phyloP scores from a whole-genome alignment of 2,797 vertebrate genomes.

The Chaunax sp. region DNA sequence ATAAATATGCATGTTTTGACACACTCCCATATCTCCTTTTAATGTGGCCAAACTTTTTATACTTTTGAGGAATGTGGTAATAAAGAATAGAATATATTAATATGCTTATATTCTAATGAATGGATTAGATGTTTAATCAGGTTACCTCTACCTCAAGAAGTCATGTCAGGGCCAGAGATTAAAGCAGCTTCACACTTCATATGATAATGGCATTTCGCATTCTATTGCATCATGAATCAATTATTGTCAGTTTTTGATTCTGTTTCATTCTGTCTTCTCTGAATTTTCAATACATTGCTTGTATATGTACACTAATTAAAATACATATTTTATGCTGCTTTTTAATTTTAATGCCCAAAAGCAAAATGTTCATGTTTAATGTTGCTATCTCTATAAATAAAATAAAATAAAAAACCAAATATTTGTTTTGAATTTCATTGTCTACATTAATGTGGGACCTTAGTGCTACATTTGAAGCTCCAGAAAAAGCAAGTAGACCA shows the following conservation, averaged over 20 bases:
- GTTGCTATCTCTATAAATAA: conserved; percentile 38
- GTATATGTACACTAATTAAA: conserved; percentile 5
- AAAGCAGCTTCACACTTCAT: conserved; percentile 45
- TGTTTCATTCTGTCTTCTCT: background rate
- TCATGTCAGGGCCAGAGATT: conserved; percentile 11
- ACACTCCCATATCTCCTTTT: background rate
- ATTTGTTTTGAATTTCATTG: conserved; percentile 15
- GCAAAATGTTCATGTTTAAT: conserved; percentile 14
- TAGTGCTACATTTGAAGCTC: background rate
- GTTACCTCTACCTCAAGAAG: conserved; percentile 40
- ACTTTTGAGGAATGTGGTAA: conserved; percentile 9
- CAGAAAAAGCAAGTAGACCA: background rate
- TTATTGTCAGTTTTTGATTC: background rate
- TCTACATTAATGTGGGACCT: background rate
- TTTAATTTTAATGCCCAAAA: conserved; percentile 30
- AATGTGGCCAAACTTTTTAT: conserved; percentile 34
- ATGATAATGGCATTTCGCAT: conserved; percentile 17
- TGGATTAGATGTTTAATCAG: conserved; percentile 3
- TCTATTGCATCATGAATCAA: background rate
- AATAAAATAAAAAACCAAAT: conserved; percentile 26
- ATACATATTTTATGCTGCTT: conserved; percentile 23
- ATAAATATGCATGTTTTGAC: background rate
- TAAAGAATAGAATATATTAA: too few relatives aligned
- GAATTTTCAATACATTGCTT: conserved; percentile 18
- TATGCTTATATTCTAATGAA: background rate